Percentiles rank a stretch among this genome's conserved stretches.
These are phyloP conservation scores for Hippasteria phrygiana DNA, from an alignment of 53 echinoderm and acorn worm species.

Conservation along the genomic window DNA sequence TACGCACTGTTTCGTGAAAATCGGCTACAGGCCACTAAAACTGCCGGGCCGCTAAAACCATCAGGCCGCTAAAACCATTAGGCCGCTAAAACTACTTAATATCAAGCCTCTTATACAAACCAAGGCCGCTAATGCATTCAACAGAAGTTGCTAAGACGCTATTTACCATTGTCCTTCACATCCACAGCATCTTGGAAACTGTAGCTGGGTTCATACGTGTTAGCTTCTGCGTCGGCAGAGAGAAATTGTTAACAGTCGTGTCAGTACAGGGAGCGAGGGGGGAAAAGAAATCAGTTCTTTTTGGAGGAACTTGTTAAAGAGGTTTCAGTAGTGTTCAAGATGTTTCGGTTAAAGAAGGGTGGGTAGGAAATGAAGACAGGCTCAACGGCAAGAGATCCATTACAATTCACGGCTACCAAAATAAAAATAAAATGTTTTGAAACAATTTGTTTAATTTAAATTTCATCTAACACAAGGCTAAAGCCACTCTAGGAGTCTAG, in stretches of 20 bases:
- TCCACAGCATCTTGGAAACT: conserved; percentile 68
- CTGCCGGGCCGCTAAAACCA: too few relatives aligned
- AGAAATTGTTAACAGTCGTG: conserved; percentile 27
- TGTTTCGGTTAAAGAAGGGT: too few relatives aligned
- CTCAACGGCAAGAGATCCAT: too few relatives aligned
- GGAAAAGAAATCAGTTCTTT: background rate
- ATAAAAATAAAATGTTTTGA: too few relatives aligned
- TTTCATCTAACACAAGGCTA: too few relatives aligned
- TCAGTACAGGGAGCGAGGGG: background rate
- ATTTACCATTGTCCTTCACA: conserved; percentile 61
- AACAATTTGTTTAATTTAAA: too few relatives aligned
- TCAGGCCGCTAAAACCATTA: background rate
- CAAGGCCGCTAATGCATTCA: conserved; percentile 6
- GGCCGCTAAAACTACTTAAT: background rate
- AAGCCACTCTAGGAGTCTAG: too few relatives aligned
- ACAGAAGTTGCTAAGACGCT: conserved; percentile 3
- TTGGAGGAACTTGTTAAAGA: background rate
- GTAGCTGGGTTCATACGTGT: conserved; percentile 79
- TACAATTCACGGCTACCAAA: too few relatives aligned
- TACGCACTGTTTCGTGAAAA: too few relatives aligned
- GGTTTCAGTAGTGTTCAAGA: too few relatives aligned
- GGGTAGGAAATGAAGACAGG: too few relatives aligned
- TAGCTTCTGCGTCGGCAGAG: conserved; percentile 65
- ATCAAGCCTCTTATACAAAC: background rate
- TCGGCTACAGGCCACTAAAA: background rate